These are phyloP conservation scores for Cetonia aurata DNA, from an alignment of 2,888 invertebrate species.

Conservation along the genomic window DNA sequence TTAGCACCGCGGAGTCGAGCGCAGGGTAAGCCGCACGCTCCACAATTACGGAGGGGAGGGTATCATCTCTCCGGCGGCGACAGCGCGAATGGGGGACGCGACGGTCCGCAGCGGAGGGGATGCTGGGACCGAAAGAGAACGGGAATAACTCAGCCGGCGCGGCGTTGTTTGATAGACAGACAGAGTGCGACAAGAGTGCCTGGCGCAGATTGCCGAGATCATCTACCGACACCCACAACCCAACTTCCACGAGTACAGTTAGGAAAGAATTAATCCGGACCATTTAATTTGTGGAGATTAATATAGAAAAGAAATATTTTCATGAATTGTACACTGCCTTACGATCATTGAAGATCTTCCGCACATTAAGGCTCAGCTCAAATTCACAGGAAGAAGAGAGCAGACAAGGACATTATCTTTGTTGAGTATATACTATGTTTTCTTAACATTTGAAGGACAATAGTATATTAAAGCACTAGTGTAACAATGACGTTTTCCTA, in stretches of 20 bases:
- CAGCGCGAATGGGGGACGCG: not conserved
- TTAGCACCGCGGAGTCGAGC: slow-evolving; percentile 26
- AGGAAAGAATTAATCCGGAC: too few relatives aligned
- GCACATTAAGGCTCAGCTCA: too few relatives aligned
- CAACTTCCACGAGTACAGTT: slow-evolving; percentile 32
- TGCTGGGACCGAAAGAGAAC: slow-evolving; percentile 24
- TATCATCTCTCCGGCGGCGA: not conserved
- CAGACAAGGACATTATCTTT: too few relatives aligned
- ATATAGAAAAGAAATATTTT: too few relatives aligned
- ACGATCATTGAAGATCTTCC: too few relatives aligned
- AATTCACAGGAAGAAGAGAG: too few relatives aligned
- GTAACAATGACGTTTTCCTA: too few relatives aligned
- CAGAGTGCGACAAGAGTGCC: slow-evolving; percentile 49
- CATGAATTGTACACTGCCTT: too few relatives aligned
- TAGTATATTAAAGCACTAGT: too few relatives aligned
- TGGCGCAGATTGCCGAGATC: slow-evolving; percentile 57
- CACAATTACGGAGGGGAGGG: slow-evolving; percentile 40
- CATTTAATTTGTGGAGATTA: too few relatives aligned
- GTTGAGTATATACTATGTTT: too few relatives aligned
- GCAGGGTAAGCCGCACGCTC: slow-evolving; percentile 34
- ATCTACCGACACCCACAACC: slow-evolving; percentile 54
- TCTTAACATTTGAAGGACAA: too few relatives aligned
- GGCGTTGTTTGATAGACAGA: slow-evolving; percentile 55
- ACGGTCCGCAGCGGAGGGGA: slow-evolving; percentile 9
- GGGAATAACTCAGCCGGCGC: slow-evolving; percentile 29